Evolutionary conservation across 2,888 invertebrate species (phyloP), one percentile per base, ranked within the genome.

Genomic region (Drosophila kambysellisi): DNA sequence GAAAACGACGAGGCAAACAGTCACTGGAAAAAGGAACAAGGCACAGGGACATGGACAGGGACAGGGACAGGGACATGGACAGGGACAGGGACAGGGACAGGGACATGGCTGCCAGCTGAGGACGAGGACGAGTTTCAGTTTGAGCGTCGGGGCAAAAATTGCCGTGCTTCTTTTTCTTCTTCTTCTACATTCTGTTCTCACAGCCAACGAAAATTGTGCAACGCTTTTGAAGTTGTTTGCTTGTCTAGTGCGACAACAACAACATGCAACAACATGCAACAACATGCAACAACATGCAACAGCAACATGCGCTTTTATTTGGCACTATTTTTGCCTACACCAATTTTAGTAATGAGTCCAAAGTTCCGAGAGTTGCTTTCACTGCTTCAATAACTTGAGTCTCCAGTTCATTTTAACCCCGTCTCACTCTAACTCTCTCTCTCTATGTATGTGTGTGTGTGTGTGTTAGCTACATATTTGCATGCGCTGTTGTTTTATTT

Each of bases 141-240:
- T 32, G 52, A 76, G 56, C 41, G 52, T 37, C 33, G 57, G 59
- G 76, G 56, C 58, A 58, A 52, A 48, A 32, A 60, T 52, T 41
- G 62, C 20, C 37, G 20, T 32, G 46, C 52, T 70, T 76, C 59
- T 25, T 25, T 2, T 25, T 25, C 20, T 25, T 25, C 25, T 25
- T 25, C 25, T 69, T 70, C 61, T 65, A 69, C 57, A 70, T 74
- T 61, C 66, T 51, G 48, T 51, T 35, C 70, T 66, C 59, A 58
- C 50, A 71, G 53, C 54, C 62, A 62, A 48, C 56, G 48, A 70
- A 76, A 81, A 90, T 90, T 90, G 84, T 85, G 91, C 90, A 85
- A 89, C 63, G 73, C 53, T 87, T 86, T 72, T 70, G 69, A 86
- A 84, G 83, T 83, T 81, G 75, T 71, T 74, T 73, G 78, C 72